These are phyloP conservation scores for Caenorhabditis sp. DNA, from an alignment of 2,888 invertebrate species.

Conservation along the genomic window DNA sequence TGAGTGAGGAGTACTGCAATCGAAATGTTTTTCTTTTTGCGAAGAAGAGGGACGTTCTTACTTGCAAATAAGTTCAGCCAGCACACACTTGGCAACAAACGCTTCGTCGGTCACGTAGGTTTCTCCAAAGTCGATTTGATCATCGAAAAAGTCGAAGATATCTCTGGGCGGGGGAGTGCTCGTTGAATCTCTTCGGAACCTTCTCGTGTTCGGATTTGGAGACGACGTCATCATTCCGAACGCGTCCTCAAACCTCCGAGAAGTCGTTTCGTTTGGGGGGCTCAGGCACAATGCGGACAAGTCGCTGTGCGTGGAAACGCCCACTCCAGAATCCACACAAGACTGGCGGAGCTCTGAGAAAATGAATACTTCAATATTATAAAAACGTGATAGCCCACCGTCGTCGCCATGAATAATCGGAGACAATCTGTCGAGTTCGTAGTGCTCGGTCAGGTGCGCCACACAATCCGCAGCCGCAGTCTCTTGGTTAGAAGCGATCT, in stretches of 20 bases:
- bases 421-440: slow-evolving; percentile 46
- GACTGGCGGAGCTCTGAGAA: slow-evolving; percentile 52
- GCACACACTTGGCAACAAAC: slow-evolving; percentile 74
- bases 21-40: neutral
- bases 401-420: slow-evolving; percentile 40
- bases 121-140: slow-evolving; percentile 58
- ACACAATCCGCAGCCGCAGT: slow-evolving; percentile 24
- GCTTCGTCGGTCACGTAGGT: slow-evolving; percentile 67
- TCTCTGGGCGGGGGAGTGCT: slow-evolving; percentile 40
- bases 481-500: slow-evolving; percentile 12
- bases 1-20: slow-evolving; percentile 46
- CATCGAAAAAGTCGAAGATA: slow-evolving; percentile 63
- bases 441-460: slow-evolving; percentile 50
- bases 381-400: slow-evolving; percentile 20
- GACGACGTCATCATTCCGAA: slow-evolving; percentile 52
- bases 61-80: slow-evolving; percentile 77
- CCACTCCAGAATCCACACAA: slow-evolving; percentile 75
- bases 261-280: slow-evolving; percentile 29
- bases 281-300: slow-evolving; percentile 64
- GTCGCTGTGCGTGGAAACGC: slow-evolving; percentile 74
- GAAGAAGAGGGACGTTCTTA: slow-evolving; percentile 15
- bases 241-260: slow-evolving; percentile 24
- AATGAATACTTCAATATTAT: neutral
- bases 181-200: slow-evolving; percentile 4
- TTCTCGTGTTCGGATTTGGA: slow-evolving; percentile 24